Evolutionary conservation across 2,797 vertebrate species (phyloP).

Genomic region (Gastrophryne carolinensis): DNA sequence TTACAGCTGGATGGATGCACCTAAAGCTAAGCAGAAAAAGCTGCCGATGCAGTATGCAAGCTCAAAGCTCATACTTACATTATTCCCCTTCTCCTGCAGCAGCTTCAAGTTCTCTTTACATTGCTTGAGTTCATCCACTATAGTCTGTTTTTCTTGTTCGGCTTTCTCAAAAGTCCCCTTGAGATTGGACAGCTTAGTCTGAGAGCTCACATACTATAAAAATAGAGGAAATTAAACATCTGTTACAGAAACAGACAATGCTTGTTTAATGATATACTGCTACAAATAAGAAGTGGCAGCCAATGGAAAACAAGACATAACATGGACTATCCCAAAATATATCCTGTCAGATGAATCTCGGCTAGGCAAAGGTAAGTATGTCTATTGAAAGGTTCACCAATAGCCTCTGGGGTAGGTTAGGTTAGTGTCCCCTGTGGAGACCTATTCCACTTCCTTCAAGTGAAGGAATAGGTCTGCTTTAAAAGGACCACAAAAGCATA

Average conservation of each 20-base stretch:
- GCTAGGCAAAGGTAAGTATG: too few species aligned
- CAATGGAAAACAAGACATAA: too few species aligned
- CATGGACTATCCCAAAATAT: too few species aligned
- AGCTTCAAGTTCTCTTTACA: constrained; percentile 91
- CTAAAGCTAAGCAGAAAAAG: neutral
- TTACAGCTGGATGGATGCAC: neutral
- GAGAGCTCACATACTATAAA: constrained; percentile 87
- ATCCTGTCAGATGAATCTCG: too few species aligned
- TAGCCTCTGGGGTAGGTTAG: too few species aligned
- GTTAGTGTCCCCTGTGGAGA: too few species aligned
- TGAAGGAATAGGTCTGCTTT: too few species aligned
- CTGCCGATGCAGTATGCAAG: neutral
- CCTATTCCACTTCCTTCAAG: too few species aligned
- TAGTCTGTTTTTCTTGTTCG: constrained; percentile 88
- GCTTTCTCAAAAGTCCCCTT: constrained; percentile 86
- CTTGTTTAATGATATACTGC: too few species aligned
- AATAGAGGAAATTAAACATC: neutral
- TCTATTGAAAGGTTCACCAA: too few species aligned
- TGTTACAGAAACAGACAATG: neutral
- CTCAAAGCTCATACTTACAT: constrained; percentile 76
- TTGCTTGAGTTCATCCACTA: constrained; percentile 90
- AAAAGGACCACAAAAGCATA: too few species aligned
- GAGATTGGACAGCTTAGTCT: constrained; percentile 85
- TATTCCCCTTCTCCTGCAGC: constrained; percentile 91
- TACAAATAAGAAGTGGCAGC: too few species aligned